Conservation (phyloP, 92 coral and sea anemone genomes). For the Paramuricea clavata region DNA sequence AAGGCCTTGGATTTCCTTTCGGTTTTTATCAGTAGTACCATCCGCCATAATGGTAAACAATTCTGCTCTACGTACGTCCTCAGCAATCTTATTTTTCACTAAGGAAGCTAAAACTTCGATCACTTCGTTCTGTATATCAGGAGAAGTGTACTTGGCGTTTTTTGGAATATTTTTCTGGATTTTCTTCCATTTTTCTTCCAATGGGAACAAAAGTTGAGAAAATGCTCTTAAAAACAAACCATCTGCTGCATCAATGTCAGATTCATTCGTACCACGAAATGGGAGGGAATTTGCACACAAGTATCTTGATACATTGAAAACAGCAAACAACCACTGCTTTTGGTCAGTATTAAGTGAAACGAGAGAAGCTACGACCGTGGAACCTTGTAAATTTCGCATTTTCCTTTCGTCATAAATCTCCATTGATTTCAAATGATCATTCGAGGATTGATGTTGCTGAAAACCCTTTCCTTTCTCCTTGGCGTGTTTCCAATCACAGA, state of each 20-base stretch:
- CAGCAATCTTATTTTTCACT: too few species aligned
- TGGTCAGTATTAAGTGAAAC: not conserved
- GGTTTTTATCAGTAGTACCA: too few species aligned
- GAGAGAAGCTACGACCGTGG: not conserved
- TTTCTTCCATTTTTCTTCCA: constrained; percentile 37
- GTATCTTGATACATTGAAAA: constrained; percentile 11
- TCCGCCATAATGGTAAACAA: too few species aligned
- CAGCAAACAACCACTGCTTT: too few species aligned
- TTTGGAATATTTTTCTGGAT: constrained; percentile 23
- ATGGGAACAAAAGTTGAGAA: constrained; percentile 30
- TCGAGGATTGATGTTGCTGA: constrained; percentile 17
- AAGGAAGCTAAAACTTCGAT: constrained; percentile 32
- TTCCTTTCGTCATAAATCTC: constrained; percentile 8
- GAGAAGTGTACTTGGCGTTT: constrained; percentile 35
- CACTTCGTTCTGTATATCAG: constrained; percentile 25
- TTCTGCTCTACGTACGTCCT: too few species aligned
- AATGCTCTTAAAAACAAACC: constrained; percentile 30
- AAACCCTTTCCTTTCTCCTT: constrained; percentile 24
- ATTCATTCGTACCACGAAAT: constrained; percentile 20
- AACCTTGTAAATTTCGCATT: constrained; percentile 2
- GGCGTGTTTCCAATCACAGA: constrained; percentile 12
- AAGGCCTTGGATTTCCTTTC: too few species aligned
- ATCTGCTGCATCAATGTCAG: constrained; percentile 5
- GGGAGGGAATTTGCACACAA: constrained; percentile 18
- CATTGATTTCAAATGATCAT: too few species aligned